Percentiles rank a stretch among this genome's conserved stretches.
phyloP scores from a whole-genome alignment of 2,888 invertebrate species.

The Andrena trimmerana region DNA sequence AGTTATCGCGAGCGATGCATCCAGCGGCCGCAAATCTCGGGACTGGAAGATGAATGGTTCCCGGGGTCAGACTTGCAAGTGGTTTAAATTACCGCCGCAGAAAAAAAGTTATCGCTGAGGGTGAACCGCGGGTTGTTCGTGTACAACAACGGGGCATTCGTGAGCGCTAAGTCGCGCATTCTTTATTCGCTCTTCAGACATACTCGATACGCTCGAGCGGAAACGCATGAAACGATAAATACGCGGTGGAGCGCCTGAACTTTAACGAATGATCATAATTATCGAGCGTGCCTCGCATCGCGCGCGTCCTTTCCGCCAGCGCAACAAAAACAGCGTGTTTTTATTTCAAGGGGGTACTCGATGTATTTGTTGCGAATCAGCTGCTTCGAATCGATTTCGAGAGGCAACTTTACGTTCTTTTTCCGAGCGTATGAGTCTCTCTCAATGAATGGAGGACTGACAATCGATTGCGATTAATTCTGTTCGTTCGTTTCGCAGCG shows the following conservation, averaged over 20 bases:
- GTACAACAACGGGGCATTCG: slow-evolving; percentile 27
- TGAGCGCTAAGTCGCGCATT: slow-evolving; percentile 31
- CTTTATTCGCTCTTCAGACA: slow-evolving; percentile 29
- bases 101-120: background rate
- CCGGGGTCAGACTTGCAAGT: slow-evolving; percentile 49
- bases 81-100: slow-evolving; percentile 44
- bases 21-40: slow-evolving; percentile 41
- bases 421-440: no score
- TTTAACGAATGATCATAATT: slow-evolving; percentile 55
- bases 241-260: slow-evolving; percentile 19
- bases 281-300: slow-evolving; percentile 17
- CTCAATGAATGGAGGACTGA: no score
- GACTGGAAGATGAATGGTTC: slow-evolving; percentile 48
- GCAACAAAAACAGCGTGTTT: background rate
- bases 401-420: no score
- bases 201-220: slow-evolving; percentile 28
- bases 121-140: slow-evolving; percentile 25
- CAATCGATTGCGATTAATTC: no score
- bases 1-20: slow-evolving; percentile 44
- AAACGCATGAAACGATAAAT: slow-evolving; percentile 32
- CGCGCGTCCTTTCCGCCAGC: background rate
- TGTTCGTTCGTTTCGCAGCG: no score
- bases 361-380: background rate
- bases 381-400: background rate
- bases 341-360: background rate